phyloP scores from a whole-genome alignment of 2,113 vertebrate species.

The Vanacampus margaritifer region DNA sequence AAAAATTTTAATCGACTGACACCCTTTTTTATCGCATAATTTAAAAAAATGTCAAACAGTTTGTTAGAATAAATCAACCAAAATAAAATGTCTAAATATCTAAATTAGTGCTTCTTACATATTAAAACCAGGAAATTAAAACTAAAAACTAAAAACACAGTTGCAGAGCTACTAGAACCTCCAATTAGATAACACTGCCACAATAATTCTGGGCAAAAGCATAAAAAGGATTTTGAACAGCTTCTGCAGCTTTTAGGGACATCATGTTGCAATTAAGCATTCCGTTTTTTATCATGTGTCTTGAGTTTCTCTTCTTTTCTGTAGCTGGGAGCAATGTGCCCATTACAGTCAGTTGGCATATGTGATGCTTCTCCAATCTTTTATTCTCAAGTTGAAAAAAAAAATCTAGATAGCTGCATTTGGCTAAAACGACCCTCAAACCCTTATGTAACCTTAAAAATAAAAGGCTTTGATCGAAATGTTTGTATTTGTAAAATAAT shows the following conservation, averaged over 20 bases:
- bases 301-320: not conserved
- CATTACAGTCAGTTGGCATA: conserved; percentile 27
- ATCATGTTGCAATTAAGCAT: conserved; percentile 27
- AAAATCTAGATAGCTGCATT: conserved; percentile 15
- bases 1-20: too few relatives aligned
- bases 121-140: not conserved
- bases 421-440: conserved; percentile 15
- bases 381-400: conserved; percentile 22
- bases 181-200: not conserved
- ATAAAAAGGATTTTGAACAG: not conserved
- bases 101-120: not conserved
- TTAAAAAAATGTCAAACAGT: too few relatives aligned
- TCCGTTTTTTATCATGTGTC: conserved; percentile 24
- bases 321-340: conserved; percentile 24
- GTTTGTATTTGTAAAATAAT: not conserved
- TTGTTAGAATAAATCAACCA: too few relatives aligned
- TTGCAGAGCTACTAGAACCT: too few relatives aligned
- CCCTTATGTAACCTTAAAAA: not conserved
- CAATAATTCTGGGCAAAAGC: conserved; percentile 3
- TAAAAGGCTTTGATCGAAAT: conserved; percentile 27
- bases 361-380: conserved; percentile 29
- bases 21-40: too few relatives aligned
- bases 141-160: too few relatives aligned
- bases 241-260: conserved; percentile 18
- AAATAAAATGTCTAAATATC: too few relatives aligned